Conservation (phyloP, 2,113 vertebrate genomes). For the Potamarius usumacintae region DNA sequence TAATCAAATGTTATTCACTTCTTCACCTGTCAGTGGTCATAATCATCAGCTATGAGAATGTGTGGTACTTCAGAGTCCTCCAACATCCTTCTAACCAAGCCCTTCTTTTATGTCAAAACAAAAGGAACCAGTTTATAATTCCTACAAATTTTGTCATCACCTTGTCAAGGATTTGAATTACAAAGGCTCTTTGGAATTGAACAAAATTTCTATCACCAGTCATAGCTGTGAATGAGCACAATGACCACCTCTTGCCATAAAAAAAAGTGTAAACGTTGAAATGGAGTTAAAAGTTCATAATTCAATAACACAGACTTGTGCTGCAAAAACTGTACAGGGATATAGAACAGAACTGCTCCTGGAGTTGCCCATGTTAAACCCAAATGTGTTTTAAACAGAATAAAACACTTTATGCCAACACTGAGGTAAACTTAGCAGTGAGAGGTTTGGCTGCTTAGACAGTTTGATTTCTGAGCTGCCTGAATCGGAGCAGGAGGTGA, state of each 20-base stretch:
- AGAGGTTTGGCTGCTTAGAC: constrained; percentile 26
- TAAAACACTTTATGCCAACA: constrained; percentile 2
- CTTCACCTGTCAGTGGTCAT: too few species aligned
- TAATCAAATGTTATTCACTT: too few species aligned
- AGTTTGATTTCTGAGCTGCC: constrained; percentile 22
- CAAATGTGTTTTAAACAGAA: constrained; percentile 14
- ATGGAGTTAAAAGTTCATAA: background rate
- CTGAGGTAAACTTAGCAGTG: constrained; percentile 12
- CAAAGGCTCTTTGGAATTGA: background rate
- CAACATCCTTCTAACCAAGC: background rate
- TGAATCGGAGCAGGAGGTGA: constrained; percentile 24
- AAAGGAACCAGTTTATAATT: background rate
- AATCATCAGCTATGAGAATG: background rate
- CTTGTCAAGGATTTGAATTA: background rate
- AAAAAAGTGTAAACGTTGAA: background rate
- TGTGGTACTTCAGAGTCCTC: background rate
- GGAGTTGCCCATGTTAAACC: constrained; percentile 1
- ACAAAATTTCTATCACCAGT: background rate
- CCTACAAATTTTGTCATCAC: too few species aligned
- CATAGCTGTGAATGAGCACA: background rate
- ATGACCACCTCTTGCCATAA: background rate
- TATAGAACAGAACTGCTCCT: background rate
- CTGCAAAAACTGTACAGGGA: background rate
- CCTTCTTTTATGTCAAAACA: background rate
- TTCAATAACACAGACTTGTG: background rate